Conservation (phyloP, 2,888 invertebrate species). For the Ophraella communa region DNA sequence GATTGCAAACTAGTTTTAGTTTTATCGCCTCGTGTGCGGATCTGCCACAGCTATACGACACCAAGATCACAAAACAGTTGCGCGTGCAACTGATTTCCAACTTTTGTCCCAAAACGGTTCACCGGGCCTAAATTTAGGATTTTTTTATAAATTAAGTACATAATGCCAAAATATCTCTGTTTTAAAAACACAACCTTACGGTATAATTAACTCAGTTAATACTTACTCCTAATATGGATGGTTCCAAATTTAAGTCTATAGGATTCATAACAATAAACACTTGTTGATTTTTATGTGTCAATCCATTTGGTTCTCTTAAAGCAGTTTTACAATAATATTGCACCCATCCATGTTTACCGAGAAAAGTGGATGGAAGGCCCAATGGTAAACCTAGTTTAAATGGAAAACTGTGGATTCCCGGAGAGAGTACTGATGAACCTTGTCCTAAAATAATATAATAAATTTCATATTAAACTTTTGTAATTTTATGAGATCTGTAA, state of each 20-base stretch:
- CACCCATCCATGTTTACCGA: slow-evolving; percentile 94
- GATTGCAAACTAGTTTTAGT: too few species aligned
- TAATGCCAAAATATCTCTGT: too few species aligned
- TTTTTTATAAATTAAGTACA: too few species aligned
- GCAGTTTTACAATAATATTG: slow-evolving; percentile 94
- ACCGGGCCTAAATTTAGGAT: too few species aligned
- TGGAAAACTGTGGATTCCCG: slow-evolving; percentile 94
- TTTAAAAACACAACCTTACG: too few species aligned
- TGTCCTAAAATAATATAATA: slow-evolving; percentile 66
- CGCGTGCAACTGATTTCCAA: too few species aligned
- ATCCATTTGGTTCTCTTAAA: slow-evolving; percentile 83
- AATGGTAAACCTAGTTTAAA: slow-evolving; percentile 90
- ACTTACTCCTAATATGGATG: slow-evolving; percentile 85
- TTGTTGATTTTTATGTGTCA: slow-evolving; percentile 94
- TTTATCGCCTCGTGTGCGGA: too few species aligned
- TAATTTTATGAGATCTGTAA: too few species aligned
- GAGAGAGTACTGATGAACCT: slow-evolving; percentile 82
- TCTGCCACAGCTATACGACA: too few species aligned
- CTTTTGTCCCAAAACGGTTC: too few species aligned
- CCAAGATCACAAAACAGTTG: too few species aligned
- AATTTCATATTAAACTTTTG: too few species aligned
- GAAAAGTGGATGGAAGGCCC: slow-evolving; percentile 89
- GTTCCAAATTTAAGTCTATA: slow-evolving; percentile 89
- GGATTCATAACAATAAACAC: slow-evolving; percentile 98
- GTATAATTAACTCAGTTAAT: neutral